phyloP scores from a whole-genome alignment of 2,797 vertebrate genomes.

The Enteromius paludinosus region DNA sequence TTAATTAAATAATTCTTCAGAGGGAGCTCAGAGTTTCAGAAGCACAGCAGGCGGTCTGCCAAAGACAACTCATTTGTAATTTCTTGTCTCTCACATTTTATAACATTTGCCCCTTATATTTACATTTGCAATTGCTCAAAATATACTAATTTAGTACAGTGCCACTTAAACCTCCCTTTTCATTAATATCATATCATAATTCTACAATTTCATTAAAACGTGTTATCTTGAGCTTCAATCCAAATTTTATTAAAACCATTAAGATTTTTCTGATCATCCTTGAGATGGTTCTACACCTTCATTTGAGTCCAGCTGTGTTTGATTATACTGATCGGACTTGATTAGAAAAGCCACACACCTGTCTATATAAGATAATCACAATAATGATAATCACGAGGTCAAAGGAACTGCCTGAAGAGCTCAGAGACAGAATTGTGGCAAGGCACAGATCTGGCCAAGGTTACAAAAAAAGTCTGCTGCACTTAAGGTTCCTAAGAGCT shows the following conservation, averaged over 20 bases:
- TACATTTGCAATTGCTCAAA: background rate
- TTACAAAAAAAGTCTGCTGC: no score
- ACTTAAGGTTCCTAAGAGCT: no score
- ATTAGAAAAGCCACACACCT: no score
- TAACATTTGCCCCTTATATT: conserved; percentile 13
- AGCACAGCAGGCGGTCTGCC: conserved; percentile 63
- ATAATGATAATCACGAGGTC: no score
- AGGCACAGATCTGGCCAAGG: no score
- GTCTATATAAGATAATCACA: no score
- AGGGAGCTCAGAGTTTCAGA: conserved; percentile 65
- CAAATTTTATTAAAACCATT: background rate
- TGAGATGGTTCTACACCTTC: no score
- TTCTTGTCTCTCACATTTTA: background rate
- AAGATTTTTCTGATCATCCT: no score
- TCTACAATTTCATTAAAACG: background rate
- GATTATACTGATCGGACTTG: no score
- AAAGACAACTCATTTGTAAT: conserved; percentile 49
- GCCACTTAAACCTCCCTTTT: background rate
- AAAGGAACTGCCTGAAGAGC: no score
- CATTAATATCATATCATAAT: background rate
- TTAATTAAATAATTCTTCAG: conserved; percentile 74
- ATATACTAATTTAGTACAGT: background rate
- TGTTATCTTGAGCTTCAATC: background rate
- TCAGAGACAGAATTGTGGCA: no score
- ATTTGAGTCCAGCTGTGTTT: no score